Conservation (phyloP, 2,113 vertebrate genomes). For the Xyliphius kryptos region DNA sequence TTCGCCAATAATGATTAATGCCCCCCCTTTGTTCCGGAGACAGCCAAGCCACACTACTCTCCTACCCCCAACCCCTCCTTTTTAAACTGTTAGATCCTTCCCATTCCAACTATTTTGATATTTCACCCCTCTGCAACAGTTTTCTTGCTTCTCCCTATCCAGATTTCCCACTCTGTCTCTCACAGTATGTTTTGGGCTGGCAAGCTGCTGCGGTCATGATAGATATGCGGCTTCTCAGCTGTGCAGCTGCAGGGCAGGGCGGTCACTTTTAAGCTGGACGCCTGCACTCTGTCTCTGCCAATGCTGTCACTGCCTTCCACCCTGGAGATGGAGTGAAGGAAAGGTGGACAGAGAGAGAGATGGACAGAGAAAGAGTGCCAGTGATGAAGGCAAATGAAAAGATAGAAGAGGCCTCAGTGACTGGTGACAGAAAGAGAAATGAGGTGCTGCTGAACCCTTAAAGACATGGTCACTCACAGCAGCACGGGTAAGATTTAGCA, state of each 20-base stretch:
- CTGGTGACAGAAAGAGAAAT: conserved; percentile 46
- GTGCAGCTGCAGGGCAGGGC: conserved; percentile 60
- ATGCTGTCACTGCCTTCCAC: conserved; percentile 53
- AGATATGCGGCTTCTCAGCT: conserved; percentile 59
- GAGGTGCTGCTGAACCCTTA: conserved; percentile 26
- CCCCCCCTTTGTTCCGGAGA: conserved; percentile 63
- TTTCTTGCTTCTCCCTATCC: no score
- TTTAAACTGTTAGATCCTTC: conserved; percentile 9
- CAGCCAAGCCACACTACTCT: conserved; percentile 45
- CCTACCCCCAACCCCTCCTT: conserved; percentile 17
- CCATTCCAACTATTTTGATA: conserved; percentile 19
- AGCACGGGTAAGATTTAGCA: no score
- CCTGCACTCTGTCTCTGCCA: conserved; percentile 69
- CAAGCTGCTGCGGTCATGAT: conserved; percentile 52
- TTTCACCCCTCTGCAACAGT: conserved; percentile 20
- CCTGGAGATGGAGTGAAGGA: conserved; percentile 46
- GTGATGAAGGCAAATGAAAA: conserved; percentile 60
- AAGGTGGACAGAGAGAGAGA: conserved; percentile 54
- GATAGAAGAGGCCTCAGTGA: conserved; percentile 49
- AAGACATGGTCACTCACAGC: no score
- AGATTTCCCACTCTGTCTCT: no score
- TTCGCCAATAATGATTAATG: conserved; percentile 99
- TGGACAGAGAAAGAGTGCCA: conserved; percentile 55
- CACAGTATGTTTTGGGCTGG: no score
- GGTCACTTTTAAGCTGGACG: conserved; percentile 63